These are phyloP conservation scores for Sarcophaga rosellei DNA, from an alignment of 2,888 invertebrate species.

Conservation along the genomic window DNA sequence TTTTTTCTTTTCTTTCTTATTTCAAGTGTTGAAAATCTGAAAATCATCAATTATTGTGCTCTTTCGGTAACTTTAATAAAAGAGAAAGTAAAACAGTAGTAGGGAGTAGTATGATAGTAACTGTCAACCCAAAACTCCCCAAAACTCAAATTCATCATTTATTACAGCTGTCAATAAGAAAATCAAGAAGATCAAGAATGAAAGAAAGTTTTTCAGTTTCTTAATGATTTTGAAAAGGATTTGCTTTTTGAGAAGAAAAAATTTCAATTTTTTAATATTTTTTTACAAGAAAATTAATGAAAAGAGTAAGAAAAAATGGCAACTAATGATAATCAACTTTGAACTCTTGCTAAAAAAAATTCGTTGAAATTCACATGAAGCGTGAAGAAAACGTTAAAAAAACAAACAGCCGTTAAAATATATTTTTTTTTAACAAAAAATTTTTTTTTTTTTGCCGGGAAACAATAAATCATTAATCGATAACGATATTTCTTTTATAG, in stretches of 20 bases:
- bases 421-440: background rate
- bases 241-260: background rate
- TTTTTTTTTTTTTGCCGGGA: background rate
- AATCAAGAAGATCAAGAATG: background rate
- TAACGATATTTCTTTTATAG: background rate
- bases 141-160: conserved; percentile 61
- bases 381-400: background rate
- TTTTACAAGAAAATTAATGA: background rate
- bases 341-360: background rate
- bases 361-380: background rate
- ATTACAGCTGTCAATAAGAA: conserved; percentile 62
- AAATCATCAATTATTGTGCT: background rate
- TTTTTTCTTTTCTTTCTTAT: too few species aligned
- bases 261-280: background rate
- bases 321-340: background rate
- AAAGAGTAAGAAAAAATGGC: background rate
- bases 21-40: background rate
- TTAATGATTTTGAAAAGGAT: too few species aligned
- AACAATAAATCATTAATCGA: background rate
- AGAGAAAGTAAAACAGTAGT: background rate
- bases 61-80: background rate
- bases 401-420: background rate
- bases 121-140: conserved; percentile 66
- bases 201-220: background rate
- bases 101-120: background rate